A percentile compares a stretch with the other conserved stretches of the same genome.
phyloP scores from a whole-genome alignment of 2,888 invertebrate species.

The Cantharis nigra region DNA sequence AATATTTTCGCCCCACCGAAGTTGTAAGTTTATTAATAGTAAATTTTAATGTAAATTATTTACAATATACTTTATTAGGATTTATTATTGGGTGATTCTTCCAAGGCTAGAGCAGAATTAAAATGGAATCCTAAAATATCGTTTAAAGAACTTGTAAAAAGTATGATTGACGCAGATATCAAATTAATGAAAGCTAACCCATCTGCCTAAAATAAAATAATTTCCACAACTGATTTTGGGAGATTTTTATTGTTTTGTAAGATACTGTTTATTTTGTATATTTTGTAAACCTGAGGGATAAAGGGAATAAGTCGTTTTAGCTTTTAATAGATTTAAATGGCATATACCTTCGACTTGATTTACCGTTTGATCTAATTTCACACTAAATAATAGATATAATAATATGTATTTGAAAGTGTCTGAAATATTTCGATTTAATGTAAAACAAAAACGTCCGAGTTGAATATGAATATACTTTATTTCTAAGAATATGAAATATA shows the following conservation, averaged over 20 bases:
- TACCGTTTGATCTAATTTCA: not conserved
- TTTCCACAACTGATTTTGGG: not conserved
- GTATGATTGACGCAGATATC: slow-evolving; percentile 93
- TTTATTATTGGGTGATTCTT: slow-evolving; percentile 88
- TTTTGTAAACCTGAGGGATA: not conserved
- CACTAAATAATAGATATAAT: too few relatives aligned
- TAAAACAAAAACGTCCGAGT: too few relatives aligned
- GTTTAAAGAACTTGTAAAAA: slow-evolving; percentile 83
- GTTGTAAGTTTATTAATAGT: slow-evolving; percentile 68
- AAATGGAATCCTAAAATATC: slow-evolving; percentile 87
- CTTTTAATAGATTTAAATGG: not conserved
- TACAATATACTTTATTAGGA: slow-evolving; percentile 62
- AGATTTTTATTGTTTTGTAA: not conserved
- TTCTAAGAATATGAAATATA: not conserved
- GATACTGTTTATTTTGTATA: not conserved
- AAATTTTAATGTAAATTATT: not conserved
- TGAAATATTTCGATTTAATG: too few relatives aligned
- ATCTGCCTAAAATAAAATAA: slow-evolving; percentile 59
- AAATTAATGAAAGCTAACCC: slow-evolving; percentile 91
- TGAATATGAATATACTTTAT: too few relatives aligned
- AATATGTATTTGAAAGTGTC: not conserved
- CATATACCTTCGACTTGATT: not conserved
- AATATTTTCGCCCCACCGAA: slow-evolving; percentile 97
- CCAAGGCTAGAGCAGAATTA: slow-evolving; percentile 84
- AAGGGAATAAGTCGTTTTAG: not conserved